Evolutionary conservation across 2,888 invertebrate genomes (phyloP), one percentile per base, ranked within the genome.

Genomic region (Chaitophorus viminalis): DNA sequence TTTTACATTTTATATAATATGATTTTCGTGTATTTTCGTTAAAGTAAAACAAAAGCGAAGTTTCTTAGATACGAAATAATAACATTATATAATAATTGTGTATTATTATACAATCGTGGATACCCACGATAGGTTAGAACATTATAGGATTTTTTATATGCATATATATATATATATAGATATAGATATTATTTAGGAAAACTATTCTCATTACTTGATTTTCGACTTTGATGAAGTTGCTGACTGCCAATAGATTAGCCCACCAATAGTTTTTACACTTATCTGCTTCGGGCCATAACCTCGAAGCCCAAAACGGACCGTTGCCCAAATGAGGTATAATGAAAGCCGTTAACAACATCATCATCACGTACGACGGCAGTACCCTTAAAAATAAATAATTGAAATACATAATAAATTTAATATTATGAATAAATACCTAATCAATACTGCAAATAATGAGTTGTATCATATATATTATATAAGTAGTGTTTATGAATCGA

Each of bases 211-310:
- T 70, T 78, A 88, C 88, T 31, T 85, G 88, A 21, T 88, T 70
- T 18, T 88, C 65, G 29, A 79, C 70, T 39, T 33, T 5, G 25
- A 78, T 79, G 29, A 88, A 79, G 29, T 88, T 88, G 72, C 84
- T 88, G 21, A 85, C 36, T 6, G 29, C 39, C 9, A 88, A 60
- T 25, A 88, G 17, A 46, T 88, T 84, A 3, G 78, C 77, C 78
- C 78, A 83, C 88, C 88, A 88, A 60, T 84, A 70, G 8, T 39
- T 78, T 85, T 65, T 79, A 36, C 88, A 88, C 9, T 79, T 78
- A 0, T 88, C 78, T 9, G 74, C 82, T 18, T 83, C 78, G 3
- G 39, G 65, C 60, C 78, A 77, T 1, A 72, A 79, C 39, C 46
- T 84, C 1, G 33, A 60, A 25, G 68, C 72, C 88, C 88, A 88